These are phyloP conservation scores for Luperina nickerlii DNA, from an alignment of 2,888 invertebrate genomes.

Conservation along the genomic window DNA sequence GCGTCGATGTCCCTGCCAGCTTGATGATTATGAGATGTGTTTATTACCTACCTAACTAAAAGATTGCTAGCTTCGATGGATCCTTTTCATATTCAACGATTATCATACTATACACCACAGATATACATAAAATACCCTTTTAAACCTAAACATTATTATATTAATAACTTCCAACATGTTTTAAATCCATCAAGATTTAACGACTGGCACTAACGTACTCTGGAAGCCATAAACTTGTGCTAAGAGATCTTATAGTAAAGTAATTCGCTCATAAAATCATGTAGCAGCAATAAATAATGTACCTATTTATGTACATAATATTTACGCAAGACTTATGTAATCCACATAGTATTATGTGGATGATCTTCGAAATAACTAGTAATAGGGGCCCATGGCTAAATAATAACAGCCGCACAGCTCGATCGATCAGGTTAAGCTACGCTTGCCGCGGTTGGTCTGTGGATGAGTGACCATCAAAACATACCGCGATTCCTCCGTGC, in stretches of 20 bases:
- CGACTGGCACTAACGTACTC: conserved; percentile 8
- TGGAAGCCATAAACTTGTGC: background rate
- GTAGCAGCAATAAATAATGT: conserved; percentile 32
- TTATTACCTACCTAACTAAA: background rate
- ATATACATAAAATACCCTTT: too few species aligned
- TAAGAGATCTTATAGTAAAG: conserved; percentile 20
- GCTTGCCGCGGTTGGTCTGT: too few species aligned
- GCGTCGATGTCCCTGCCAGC: too few species aligned
- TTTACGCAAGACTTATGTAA: conserved; percentile 12
- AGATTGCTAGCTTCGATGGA: background rate
- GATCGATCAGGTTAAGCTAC: too few species aligned
- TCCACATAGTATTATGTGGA: conserved; percentile 3
- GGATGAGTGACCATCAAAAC: too few species aligned
- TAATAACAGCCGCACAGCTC: too few species aligned
- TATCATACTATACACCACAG: background rate
- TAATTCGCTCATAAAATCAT: conserved; percentile 39
- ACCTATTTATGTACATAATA: conserved; percentile 2
- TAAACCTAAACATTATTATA: conserved; percentile 1
- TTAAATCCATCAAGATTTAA: conserved; percentile 33
- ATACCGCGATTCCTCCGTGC: too few species aligned
- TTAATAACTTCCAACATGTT: conserved; percentile 22
- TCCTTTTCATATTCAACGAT: background rate
- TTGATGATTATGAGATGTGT: too few species aligned
- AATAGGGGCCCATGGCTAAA: too few species aligned
- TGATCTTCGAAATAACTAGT: conserved; percentile 15